Base-by-base conservation (phyloP, 2,888 invertebrate species). In the Trilocha varians region DNA sequence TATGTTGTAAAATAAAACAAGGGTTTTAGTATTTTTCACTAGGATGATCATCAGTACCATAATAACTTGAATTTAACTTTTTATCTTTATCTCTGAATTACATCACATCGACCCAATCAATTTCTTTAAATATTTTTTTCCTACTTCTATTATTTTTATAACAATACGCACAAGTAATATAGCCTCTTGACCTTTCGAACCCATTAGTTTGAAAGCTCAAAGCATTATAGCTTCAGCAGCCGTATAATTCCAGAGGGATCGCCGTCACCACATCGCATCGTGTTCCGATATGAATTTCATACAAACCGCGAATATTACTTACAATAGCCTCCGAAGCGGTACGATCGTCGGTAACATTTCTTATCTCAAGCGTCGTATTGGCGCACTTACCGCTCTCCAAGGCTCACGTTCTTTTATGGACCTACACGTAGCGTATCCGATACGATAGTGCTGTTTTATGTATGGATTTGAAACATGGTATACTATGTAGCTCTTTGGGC, bases 311-410 rank as follows among this genome's bases (percentile, higher is more conserved):
- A 59, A 57, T 64, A 62, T 66, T 54, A 61, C 57, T 55, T 57
- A 66, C 62, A 65, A 66, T 62, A 60, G 62, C 55, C 47, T 58
- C 65, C 55, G 61, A 59, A 60, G 58, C 59, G 58, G 52, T 56
- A 57, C 65, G 63, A 70, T 70, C 64, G 64, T 67, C 65, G 64
- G 64, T 64, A 58, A 63, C 70, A 69, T 70, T 75, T 68, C 74
- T 76, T 76, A 78, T 76, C 76, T 64, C 52, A 39, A 47, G 54
- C 53, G 57, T 63, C 65, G 65, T 70, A 75, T 72, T 68, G 69
- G 64, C 61, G 61, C 65, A 63, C 66, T 74, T 70, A 73, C 69
- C 58, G 63, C 66, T 63, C 57, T 60, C 55, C 55, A 53, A 53
- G 59, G 58, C 40, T 25, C 25, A 25, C 25, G 11, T 42, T 42